phyloP scores from a whole-genome alignment of 2,797 vertebrate species.

The Anas bernieri region DNA sequence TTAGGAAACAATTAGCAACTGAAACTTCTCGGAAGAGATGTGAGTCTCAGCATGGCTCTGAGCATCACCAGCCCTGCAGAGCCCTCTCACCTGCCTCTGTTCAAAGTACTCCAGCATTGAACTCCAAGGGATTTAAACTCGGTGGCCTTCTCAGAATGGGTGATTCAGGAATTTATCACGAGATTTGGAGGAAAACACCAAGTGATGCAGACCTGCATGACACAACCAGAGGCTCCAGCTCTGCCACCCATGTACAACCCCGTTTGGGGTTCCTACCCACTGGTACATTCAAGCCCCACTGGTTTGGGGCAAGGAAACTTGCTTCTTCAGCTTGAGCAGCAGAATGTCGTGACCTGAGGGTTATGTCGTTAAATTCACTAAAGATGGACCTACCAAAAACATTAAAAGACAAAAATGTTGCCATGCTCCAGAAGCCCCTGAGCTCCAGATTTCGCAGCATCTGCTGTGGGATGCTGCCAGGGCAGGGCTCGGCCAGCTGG shows the following conservation, averaged over 20 bases:
- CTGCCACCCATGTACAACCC: accelerated
- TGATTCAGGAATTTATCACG: accelerated
- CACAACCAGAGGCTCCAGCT: accelerated
- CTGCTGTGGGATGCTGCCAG: neutral
- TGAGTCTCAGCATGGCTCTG: neutral
- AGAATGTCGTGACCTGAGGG: neutral
- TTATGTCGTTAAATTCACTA: neutral
- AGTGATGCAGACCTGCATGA: accelerated
- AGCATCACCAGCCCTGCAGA: neutral
- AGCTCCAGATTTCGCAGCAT: neutral
- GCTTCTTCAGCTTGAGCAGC: neutral
- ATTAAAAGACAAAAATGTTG: neutral
- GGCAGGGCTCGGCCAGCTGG: accelerated
- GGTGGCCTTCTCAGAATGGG: neutral
- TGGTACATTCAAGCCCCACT: neutral
- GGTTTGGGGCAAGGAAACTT: neutral
- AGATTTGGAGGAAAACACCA: neutral
- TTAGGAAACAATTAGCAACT: neutral
- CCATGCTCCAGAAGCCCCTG: neutral
- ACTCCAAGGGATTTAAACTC: neutral
- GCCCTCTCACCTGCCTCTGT: neutral
- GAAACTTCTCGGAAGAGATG: accelerated
- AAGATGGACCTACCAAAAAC: neutral
- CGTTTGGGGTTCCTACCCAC: accelerated
- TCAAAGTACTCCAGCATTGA: accelerated